phyloP scores from a whole-genome alignment of 2,888 invertebrate species.

The Lamellibrachia satsuma region DNA sequence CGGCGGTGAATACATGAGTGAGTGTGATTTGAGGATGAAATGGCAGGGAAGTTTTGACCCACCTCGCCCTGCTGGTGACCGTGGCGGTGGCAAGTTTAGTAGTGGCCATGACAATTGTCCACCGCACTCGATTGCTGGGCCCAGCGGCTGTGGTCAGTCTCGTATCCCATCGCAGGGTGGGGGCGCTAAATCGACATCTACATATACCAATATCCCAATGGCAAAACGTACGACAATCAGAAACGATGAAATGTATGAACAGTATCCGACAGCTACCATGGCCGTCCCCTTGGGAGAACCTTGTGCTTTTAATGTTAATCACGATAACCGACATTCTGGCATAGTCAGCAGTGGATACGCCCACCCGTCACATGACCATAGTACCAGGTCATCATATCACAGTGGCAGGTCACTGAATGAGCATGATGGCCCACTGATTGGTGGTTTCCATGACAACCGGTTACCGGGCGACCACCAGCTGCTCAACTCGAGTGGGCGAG shows the following conservation, averaged over 20 bases:
- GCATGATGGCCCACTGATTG: background rate
- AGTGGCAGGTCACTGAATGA: background rate
- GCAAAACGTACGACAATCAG: slow-evolving; percentile 34
- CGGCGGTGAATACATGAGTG: slow-evolving; percentile 31
- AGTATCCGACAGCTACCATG: background rate
- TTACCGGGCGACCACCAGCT: background rate
- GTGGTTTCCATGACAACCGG: background rate
- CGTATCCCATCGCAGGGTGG: slow-evolving; percentile 42
- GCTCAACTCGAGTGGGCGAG: background rate
- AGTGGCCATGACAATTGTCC: background rate
- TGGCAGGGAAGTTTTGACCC: background rate
- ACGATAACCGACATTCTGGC: background rate
- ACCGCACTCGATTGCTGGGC: background rate
- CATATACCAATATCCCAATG: slow-evolving; percentile 26
- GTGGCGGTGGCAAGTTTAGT: background rate
- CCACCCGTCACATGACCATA: background rate
- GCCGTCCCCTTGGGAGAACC: background rate
- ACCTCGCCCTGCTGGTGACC: too few species aligned
- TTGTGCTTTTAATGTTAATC: background rate
- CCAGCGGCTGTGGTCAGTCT: background rate
- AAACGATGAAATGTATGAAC: slow-evolving; percentile 38
- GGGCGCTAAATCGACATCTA: background rate
- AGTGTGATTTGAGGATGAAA: slow-evolving; percentile 7
- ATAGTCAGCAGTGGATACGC: background rate
- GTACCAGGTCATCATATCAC: background rate